phyloP scores from a whole-genome alignment of 1,140 invertebrate genomes.

The Dufourea novaeangliae region DNA sequence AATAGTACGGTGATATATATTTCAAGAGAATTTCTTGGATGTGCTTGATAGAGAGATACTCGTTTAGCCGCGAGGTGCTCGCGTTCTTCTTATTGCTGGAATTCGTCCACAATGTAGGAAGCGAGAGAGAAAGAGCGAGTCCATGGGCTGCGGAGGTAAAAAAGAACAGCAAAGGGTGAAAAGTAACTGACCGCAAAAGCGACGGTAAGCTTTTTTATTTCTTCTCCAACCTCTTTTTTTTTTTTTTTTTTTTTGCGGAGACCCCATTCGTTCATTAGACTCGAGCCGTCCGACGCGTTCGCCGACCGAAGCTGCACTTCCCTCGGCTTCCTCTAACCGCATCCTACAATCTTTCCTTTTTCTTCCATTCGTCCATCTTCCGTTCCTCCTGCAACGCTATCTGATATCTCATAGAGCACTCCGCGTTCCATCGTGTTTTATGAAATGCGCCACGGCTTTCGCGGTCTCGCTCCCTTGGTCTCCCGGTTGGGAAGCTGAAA shows the following conservation, averaged over 20 bases:
- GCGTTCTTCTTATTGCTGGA: slow-evolving; percentile 10
- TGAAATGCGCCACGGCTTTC: neutral
- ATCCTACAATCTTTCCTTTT: neutral
- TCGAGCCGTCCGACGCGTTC: slow-evolving; percentile 52
- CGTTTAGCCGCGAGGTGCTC: neutral
- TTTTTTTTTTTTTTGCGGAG: slow-evolving; percentile 34
- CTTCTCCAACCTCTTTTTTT: slow-evolving; percentile 19
- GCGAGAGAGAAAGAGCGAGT: no score
- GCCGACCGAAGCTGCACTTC: slow-evolving; percentile 22
- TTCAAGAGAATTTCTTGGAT: slow-evolving; percentile 15
- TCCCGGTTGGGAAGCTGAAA: neutral
- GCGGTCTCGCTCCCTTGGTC: neutral
- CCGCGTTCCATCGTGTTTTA: neutral
- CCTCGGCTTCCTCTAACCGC: slow-evolving; percentile 39
- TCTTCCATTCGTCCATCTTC: neutral
- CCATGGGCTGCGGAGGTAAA: slow-evolving; percentile 12
- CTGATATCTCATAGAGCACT: slow-evolving; percentile 9
- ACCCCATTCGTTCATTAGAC: slow-evolving; percentile 71
- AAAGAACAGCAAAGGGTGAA: slow-evolving; percentile 37
- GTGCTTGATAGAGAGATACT: slow-evolving; percentile 61
- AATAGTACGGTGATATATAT: neutral
- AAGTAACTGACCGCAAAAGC: slow-evolving; percentile 70
- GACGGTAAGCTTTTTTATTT: slow-evolving; percentile 63
- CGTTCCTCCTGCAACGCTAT: slow-evolving; percentile 10
- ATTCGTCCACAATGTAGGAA: slow-evolving; percentile 7